Evolutionary conservation across 1,140 invertebrate genomes (phyloP), one percentile per base, ranked within the genome.

Genomic region (Vanessa tameamea): DNA sequence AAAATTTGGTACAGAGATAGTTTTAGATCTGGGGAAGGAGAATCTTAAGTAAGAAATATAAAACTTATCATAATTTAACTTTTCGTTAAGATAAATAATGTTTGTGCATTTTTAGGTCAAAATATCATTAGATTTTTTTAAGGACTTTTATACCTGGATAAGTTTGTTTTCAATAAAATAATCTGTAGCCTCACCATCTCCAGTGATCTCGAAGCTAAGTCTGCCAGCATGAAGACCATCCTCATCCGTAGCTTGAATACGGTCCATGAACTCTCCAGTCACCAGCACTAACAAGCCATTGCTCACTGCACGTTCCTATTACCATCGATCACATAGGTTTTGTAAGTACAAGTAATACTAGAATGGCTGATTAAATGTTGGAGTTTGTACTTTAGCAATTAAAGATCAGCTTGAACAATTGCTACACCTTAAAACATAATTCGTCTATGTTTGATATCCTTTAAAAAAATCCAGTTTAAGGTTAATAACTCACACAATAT

Each of bases 171-270:
- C 1, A 31, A 31, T 31, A 31, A 31, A 1, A 9, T 65, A 20
- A 0, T 3, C 48, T 47, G 0, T 1, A 47, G 15, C n/a, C 15
- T 70, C 65, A 92, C 90, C 85, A 66, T 88, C 73, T 14, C 91
- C 90, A 6, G 73, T 64, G 26, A 94, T 72, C 15, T 83, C 73
- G 71, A 93, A 94, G 13, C 82, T 87, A 15, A 94, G 92, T 1
- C 66, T 55, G 15, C 93, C 93, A 31, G 93, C 93, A 37, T 92
- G 75, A 0, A 93, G 84, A 0, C 89, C 91, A 69, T 94, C 93
- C 43, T 89, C 82, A 68, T 94, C 93, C 0, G 84, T 89, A 2
- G 93, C 93, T 0, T 72, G 50, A 7, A 94, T 79, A 8, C 85
- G 81, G 9, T 86, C 76, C 43, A 92, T 53, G 55, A 86, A 77